Base-by-base conservation (phyloP, 2,113 vertebrate genomes). In the Myrmecobius fasciatus region DNA sequence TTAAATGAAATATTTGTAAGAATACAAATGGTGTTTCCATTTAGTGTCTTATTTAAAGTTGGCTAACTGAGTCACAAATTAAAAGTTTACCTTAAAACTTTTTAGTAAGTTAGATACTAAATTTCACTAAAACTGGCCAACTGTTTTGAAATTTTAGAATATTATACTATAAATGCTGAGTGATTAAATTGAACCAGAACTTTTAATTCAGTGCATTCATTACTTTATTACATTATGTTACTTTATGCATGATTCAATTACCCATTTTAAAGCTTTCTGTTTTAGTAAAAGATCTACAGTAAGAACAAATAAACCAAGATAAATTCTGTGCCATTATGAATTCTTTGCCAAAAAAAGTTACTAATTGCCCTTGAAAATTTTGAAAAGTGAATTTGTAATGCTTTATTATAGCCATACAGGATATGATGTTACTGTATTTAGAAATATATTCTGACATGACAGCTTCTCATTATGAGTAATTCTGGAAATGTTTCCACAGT, bases 401-500 rank as follows among this genome's bases (percentile, higher is more conserved):
- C 9, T 43, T 25, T 92, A 7, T 24, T n/a, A 7, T 48, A 52
- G 8, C 67, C 67, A 83, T 83, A n/a, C 28, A 43, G 67, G 46
- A 25, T 94, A 94, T 95, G 8, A 24, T 93, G n/a, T 92, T 83
- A 90, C 3, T 52, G 48, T 53, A 36, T 91, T 14, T 49, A 91
- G 2, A 20, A 4, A 53, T n/a, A 53, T 12, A 28, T 92, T 51
- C 93, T 93, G 52, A 47, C 31, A 17, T 49, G n/a, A 92, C 8
- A 93, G 24, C 53, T 88, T 89, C 89, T 92, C 89, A n/a, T 93
- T 53, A 28, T 49, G 94, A 89, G 60, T 96, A 95, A 36, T 9
- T 28, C 12, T 31, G 91, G 93, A 52, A 91, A 53, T 95, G 92
- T 94, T 95, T 96, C 46, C 83, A 49, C 47, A 93, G 4, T 51